Evolutionary conservation across 2,797 vertebrate species (phyloP).

Genomic region (Lates japonicus): DNA sequence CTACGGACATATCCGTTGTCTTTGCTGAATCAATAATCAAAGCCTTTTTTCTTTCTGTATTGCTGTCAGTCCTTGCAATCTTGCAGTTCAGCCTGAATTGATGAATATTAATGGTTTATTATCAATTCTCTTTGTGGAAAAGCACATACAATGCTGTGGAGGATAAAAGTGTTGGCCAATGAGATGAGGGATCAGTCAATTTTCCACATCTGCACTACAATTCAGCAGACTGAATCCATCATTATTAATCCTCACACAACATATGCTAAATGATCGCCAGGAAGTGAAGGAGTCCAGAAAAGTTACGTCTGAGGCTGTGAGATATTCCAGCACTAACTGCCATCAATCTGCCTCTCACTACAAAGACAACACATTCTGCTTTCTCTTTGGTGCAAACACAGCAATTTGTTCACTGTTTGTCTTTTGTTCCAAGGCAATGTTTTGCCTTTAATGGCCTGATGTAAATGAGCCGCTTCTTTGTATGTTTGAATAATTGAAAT

Average conservation of each 20-base stretch:
- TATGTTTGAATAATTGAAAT: slow-evolving; percentile 67
- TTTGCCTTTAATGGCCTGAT: slow-evolving; percentile 66
- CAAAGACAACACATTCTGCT: slow-evolving; percentile 72
- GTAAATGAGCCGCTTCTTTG: slow-evolving; percentile 63
- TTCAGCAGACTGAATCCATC: slow-evolving; percentile 59
- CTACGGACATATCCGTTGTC: slow-evolving; percentile 68
- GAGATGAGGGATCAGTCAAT: slow-evolving; percentile 75
- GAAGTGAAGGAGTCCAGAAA: slow-evolving; percentile 52
- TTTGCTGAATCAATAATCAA: slow-evolving; percentile 84
- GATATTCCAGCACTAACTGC: slow-evolving; percentile 51
- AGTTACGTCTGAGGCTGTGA: slow-evolving; percentile 54
- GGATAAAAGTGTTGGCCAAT: slow-evolving; percentile 78
- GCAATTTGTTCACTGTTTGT: slow-evolving; percentile 71
- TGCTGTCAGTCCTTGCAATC: slow-evolving; percentile 74
- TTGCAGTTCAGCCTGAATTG: slow-evolving; percentile 63
- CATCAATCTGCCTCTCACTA: slow-evolving; percentile 70
- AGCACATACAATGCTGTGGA: slow-evolving; percentile 70
- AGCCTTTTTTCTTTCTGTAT: slow-evolving; percentile 65
- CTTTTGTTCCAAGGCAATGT: slow-evolving; percentile 55
- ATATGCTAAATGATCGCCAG: slow-evolving; percentile 61
- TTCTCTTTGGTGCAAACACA: slow-evolving; percentile 68
- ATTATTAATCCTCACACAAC: slow-evolving; percentile 69
- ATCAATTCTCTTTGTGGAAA: slow-evolving; percentile 81
- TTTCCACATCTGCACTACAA: slow-evolving; percentile 68
- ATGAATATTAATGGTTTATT: slow-evolving; percentile 84